phyloP scores from a whole-genome alignment of 2,113 vertebrate species.

The Pollachius pollachius region DNA sequence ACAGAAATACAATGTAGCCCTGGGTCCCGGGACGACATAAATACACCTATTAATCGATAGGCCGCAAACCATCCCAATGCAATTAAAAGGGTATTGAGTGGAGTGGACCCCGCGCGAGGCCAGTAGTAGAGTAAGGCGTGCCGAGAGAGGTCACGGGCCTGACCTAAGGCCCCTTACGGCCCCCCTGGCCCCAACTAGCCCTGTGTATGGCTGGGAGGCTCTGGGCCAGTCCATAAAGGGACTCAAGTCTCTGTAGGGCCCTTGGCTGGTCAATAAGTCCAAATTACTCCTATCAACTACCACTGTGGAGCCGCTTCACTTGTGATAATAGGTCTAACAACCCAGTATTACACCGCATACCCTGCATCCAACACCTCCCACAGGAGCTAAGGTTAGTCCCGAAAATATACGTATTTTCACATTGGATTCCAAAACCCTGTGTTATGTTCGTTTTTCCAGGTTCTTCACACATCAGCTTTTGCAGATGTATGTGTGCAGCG shows the following conservation, averaged over 20 bases:
- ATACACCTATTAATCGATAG: slow-evolving; percentile 77
- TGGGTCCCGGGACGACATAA: slow-evolving; percentile 61
- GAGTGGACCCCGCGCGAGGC: slow-evolving; percentile 42
- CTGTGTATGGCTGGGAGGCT: slow-evolving; percentile 46
- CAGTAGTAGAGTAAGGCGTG: slow-evolving; percentile 36
- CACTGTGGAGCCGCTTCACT: slow-evolving; percentile 36
- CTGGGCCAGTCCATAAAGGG: slow-evolving; percentile 69
- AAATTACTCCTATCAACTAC: slow-evolving; percentile 61
- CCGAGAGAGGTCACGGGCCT: slow-evolving; percentile 45
- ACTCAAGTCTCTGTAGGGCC: slow-evolving; percentile 62
- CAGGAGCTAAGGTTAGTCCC: too few species aligned
- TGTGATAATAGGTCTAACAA: slow-evolving; percentile 30
- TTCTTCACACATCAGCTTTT: background rate
- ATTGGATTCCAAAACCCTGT: background rate
- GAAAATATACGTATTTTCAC: background rate
- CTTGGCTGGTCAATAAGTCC: slow-evolving; percentile 65
- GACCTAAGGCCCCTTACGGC: slow-evolving; percentile 50
- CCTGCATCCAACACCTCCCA: too few species aligned
- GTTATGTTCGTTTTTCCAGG: slow-evolving; percentile 5
- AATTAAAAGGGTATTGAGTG: slow-evolving; percentile 78
- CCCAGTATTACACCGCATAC: too few species aligned
- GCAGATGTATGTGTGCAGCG: slow-evolving; percentile 6
- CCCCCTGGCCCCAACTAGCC: slow-evolving; percentile 54
- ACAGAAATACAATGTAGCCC: slow-evolving; percentile 75
- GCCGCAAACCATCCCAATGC: slow-evolving; percentile 69